Conservation (phyloP, 2,797 vertebrate species). For the Rhincodon typus region DNA sequence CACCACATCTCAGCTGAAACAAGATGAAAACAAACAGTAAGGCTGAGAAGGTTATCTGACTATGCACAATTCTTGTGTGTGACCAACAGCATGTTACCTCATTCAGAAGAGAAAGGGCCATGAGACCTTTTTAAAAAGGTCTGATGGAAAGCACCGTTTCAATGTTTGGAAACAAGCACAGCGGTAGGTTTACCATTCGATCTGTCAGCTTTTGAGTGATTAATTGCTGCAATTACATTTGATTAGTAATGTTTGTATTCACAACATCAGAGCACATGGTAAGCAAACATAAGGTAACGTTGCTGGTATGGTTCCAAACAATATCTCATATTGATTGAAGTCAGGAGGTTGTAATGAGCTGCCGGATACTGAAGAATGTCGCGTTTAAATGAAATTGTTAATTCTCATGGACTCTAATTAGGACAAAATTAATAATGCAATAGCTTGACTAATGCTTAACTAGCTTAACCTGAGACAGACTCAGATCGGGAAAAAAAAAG, state of each 20-base stretch:
- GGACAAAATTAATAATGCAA: neutral
- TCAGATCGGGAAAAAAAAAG: too few relatives aligned
- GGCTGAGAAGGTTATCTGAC: neutral
- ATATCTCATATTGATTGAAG: neutral
- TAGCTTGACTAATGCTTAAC: too few relatives aligned
- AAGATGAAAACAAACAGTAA: neutral
- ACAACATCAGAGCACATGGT: neutral
- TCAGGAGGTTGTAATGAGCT: neutral
- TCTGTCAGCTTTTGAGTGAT: neutral
- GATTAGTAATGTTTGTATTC: neutral
- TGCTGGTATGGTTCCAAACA: neutral
- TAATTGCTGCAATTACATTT: constrained; percentile 20
- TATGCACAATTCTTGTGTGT: neutral
- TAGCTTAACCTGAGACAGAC: too few relatives aligned
- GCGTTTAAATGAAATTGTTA: neutral
- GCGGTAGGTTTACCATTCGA: neutral
- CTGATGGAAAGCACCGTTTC: neutral
- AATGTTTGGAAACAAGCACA: neutral
- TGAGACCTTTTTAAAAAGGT: neutral
- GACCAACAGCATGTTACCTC: neutral
- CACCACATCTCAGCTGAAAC: neutral
- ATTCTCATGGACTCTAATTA: neutral
- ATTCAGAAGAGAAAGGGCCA: neutral
- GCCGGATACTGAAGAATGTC: neutral
- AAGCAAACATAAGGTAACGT: neutral